Conservation (phyloP, 2,888 invertebrate species). For the Andrena marginata region DNA sequence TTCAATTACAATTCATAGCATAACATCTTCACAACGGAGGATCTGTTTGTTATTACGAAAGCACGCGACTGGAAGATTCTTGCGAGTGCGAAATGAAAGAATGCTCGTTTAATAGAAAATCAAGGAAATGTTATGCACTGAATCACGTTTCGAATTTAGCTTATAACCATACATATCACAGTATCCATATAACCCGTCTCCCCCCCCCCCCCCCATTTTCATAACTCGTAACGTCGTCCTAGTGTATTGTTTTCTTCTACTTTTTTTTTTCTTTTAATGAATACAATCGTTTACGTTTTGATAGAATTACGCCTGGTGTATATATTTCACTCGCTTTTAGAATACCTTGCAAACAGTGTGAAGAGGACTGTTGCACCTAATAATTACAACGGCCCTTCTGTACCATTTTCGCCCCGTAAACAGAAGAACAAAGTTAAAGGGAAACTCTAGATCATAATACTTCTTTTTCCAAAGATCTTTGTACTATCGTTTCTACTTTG, state of each 20-base stretch:
- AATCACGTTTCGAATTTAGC: slow-evolving; percentile 65
- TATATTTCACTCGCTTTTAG: slow-evolving; percentile 2
- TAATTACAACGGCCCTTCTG: slow-evolving; percentile 11
- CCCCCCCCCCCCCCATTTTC: slow-evolving; percentile 48
- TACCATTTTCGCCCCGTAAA: not conserved
- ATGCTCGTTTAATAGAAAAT: not conserved
- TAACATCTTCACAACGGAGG: slow-evolving; percentile 33
- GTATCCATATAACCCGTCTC: slow-evolving; percentile 80
- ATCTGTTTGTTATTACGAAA: not conserved
- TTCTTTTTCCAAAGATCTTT: slow-evolving; percentile 43
- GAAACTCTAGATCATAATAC: slow-evolving; percentile 51
- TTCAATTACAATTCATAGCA: slow-evolving; percentile 50
- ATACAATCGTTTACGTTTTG: slow-evolving; percentile 47
- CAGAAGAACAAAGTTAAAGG: slow-evolving; percentile 27
- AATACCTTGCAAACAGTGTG: slow-evolving; percentile 25
- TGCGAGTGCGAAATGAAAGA: slow-evolving; percentile 8
- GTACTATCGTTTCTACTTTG: slow-evolving; percentile 59
- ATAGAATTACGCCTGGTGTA: slow-evolving; percentile 32
- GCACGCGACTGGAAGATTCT: slow-evolving; percentile 15
- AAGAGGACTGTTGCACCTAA: slow-evolving; percentile 8
- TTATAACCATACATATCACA: slow-evolving; percentile 82
- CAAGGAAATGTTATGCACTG: slow-evolving; percentile 58
- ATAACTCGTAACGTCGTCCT: slow-evolving; percentile 39
- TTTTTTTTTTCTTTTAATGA: not conserved
- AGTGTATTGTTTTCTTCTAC: slow-evolving; percentile 32